A percentile compares a stretch with the other conserved stretches of the same genome.
phyloP scores from a whole-genome alignment of 2,888 invertebrate species.

The Lithophane ornitopus region DNA sequence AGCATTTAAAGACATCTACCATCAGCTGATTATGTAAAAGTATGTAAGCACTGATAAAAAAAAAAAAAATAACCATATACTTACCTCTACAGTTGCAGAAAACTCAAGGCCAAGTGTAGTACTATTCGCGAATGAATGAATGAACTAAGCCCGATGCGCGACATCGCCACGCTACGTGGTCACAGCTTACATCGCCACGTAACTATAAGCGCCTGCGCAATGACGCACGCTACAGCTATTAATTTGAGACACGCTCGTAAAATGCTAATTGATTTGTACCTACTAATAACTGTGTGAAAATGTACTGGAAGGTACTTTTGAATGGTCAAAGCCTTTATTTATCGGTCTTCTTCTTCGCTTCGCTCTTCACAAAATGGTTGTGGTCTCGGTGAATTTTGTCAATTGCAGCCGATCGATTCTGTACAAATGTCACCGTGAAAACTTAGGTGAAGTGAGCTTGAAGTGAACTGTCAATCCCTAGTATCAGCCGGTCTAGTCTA shows the following conservation, averaged over 20 bases:
- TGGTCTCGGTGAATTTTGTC: too few relatives aligned
- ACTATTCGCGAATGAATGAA: constrained; percentile 23
- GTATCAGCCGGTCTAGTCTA: too few relatives aligned
- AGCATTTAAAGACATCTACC: background rate
- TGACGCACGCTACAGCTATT: constrained; percentile 50
- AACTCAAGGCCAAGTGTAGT: constrained; percentile 10
- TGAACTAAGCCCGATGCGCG: background rate
- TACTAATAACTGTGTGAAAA: constrained; percentile 27
- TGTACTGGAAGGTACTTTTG: background rate
- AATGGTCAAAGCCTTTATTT: background rate
- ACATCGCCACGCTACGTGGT: constrained; percentile 37
- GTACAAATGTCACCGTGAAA: too few relatives aligned
- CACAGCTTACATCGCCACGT: constrained; percentile 38
- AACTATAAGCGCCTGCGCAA: constrained; percentile 2
- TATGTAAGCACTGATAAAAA: background rate
- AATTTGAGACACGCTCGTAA: constrained; percentile 49
- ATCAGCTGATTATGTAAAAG: too few relatives aligned
- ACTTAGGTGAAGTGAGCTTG: too few relatives aligned
- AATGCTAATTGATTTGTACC: constrained; percentile 46
- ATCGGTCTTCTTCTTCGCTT: background rate
- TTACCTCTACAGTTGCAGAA: background rate
- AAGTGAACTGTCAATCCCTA: too few relatives aligned
- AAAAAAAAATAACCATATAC: background rate
- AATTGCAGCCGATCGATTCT: too few relatives aligned
- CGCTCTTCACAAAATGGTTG: background rate